Evolutionary conservation across 2,888 invertebrate species (phyloP).

Genomic region (Entomobrya multifasciata): DNA sequence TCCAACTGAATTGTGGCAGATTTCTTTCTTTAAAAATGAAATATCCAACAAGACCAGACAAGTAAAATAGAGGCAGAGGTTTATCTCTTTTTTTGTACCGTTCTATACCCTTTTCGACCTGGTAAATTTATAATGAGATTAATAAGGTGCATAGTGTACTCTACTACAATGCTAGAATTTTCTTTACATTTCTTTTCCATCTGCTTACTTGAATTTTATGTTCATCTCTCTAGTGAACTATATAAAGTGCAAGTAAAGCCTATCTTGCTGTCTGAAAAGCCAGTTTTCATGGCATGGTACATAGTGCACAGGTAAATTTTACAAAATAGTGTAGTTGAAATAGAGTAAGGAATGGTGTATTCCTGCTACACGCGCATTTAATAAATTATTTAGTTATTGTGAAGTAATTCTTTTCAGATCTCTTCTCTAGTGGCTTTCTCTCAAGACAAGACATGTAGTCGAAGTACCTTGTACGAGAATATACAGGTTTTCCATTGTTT

Average conservation of each 20-base stretch:
- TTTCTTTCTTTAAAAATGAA: slow-evolving; percentile 50
- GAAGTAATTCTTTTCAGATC: slow-evolving; percentile 69
- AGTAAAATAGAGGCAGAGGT: slow-evolving; percentile 38
- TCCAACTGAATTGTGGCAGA: slow-evolving; percentile 5
- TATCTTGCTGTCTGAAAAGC: not conserved
- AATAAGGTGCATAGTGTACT: slow-evolving; percentile 32
- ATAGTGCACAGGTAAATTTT: not conserved
- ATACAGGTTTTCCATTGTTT: not conserved
- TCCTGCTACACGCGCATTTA: slow-evolving; percentile 50
- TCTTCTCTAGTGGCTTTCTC: not conserved
- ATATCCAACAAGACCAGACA: slow-evolving; percentile 42
- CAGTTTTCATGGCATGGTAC: not conserved
- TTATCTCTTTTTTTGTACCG: slow-evolving; percentile 47
- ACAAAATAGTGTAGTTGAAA: slow-evolving; percentile 10
- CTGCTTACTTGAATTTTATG: not conserved
- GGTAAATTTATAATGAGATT: slow-evolving; percentile 58
- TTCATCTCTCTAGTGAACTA: not conserved
- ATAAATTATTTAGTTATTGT: slow-evolving; percentile 78
- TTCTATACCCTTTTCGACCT: slow-evolving; percentile 18
- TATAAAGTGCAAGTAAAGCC: not conserved
- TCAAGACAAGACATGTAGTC: not conserved
- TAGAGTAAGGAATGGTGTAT: not conserved
- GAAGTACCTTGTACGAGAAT: not conserved
- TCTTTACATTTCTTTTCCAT: not conserved
- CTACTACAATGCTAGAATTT: slow-evolving; percentile 5